Conservation (phyloP, 1,140 invertebrate species). For the Sitodiplosis mosellana region DNA sequence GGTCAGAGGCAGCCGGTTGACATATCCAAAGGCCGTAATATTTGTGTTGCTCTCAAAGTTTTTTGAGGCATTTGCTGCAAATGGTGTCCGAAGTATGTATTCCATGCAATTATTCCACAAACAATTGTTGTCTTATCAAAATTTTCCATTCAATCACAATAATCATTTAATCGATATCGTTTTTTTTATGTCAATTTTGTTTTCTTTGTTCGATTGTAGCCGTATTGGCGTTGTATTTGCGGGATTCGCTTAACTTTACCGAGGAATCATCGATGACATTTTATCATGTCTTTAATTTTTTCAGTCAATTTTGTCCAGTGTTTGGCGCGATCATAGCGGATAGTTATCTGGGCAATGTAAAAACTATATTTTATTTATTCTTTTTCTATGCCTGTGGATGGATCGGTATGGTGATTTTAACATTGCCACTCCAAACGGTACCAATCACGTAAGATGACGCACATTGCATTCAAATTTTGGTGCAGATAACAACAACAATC, state of each 20-base stretch:
- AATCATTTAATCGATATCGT: not conserved
- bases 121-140: not conserved
- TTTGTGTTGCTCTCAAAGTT: slow-evolving; percentile 22
- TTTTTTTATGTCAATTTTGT: slow-evolving; percentile 3
- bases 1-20: not conserved
- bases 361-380: slow-evolving; percentile 48
- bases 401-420: slow-evolving; percentile 22
- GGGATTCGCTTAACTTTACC: slow-evolving; percentile 27
- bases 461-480: not conserved
- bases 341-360: slow-evolving; percentile 42
- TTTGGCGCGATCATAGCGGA: slow-evolving; percentile 63
- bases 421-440: slow-evolving; percentile 8
- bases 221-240: slow-evolving; percentile 52
- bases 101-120: slow-evolving; percentile 4
- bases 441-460: not conserved
- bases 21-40: slow-evolving; percentile 18
- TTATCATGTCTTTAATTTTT: slow-evolving; percentile 55
- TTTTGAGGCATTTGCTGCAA: slow-evolving; percentile 23
- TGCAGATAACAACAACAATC: no score
- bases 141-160: no score
- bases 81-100: slow-evolving; percentile 24
- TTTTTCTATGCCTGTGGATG: slow-evolving; percentile 54
- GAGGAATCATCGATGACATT: slow-evolving; percentile 46
- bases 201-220: slow-evolving; percentile 30
- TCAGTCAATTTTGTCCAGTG: slow-evolving; percentile 63